Base-by-base conservation (phyloP, 2,797 vertebrate genomes). In the Tenualosa thibaudeaui region DNA sequence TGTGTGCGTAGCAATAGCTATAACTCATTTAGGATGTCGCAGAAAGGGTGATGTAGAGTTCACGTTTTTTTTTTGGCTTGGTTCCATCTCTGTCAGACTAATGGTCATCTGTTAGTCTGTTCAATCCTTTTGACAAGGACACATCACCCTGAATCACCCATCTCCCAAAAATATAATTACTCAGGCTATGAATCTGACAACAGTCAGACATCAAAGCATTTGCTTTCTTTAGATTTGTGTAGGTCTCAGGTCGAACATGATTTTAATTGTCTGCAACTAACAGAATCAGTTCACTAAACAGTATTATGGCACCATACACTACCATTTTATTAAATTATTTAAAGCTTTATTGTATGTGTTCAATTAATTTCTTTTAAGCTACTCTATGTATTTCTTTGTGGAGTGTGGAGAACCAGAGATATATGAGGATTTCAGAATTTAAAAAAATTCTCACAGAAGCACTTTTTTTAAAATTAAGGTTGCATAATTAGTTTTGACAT, bases 101-200 rank as follows among this genome's bases (percentile, higher is more conserved):
- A 86, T 84, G 84, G 87, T 86, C 62, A 89, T 90, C 15, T 26
- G 15, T 87, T 89, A 88, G 86, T 81, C 85, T 83, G 84, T 75
- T 46, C 83, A 78, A 85, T 86, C 84, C 75, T 81, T 82, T 81
- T 86, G 62, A 88, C 89, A 81, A 89, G 87, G 81, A 87, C 68
- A 50, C 85, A 86, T 84, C 50, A 82, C 85, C 15, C 81, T 85
- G 83, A 89, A 31, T 31, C 31, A 31, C 31, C 31, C 31, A 31
- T 90, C 87, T 58, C 83, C 83, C 82, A 53, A 8, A 43, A 15
- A 9, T 87, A 51, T 85, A 84, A 88, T 86, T 85, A 50, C 37
- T n/a, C 37, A 84, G 2, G 37, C 87, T 86, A 89, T 78, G 71
- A 71, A 56, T 56, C 68, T 71, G 3, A 71, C 68, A 40, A 71